Evolutionary conservation across 2,888 invertebrate genomes (phyloP), one percentile per base, ranked within the genome.

Genomic region (Anarsia innoxiella): DNA sequence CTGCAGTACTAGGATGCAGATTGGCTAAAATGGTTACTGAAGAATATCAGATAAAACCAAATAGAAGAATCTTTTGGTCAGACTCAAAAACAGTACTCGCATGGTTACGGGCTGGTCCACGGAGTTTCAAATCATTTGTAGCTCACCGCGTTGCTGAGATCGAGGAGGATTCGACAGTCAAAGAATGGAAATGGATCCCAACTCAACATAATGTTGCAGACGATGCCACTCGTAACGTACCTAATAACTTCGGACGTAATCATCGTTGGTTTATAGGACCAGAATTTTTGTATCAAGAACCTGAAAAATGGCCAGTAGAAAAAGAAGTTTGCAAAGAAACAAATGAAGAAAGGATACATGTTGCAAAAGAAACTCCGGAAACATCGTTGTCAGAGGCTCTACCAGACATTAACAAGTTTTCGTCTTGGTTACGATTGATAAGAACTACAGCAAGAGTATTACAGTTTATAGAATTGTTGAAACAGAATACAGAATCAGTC

Each of bases 161-260:
- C 8, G 27, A 27, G 27, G 34, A 34, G 9, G 3, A 26, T 2
- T 14, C 27, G 2, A 15, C 13, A 4, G 16, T 11, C 2, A 27
- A 14, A 1, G 34, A 44, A 35, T 43, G 23, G 41, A 40, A 34
- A 42, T 50, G 42, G 40, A 41, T 37, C 19, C 42, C 40, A 28
- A 33, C 37, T 8, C 1, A 1, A 3, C 12, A 12, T 2, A 31
- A 31, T 9, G 31, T 23, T 1, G 23, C 31, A 3, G 31, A 31
- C 10, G 31, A 30, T 10, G 31, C 31, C 2, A 31, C 31, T 1
- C 14, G 31, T n/a, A 5, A 12, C 2, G 8, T 8, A 12, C 31
- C 31, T 12, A 5, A 3, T 5, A 2, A 12, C 23, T 23, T 31
- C 23, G n/a, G n/a, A n/a, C n/a, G n/a, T 3, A 2, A 15, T 12